These are phyloP conservation scores for Neodiprion fabricii DNA, from an alignment of 1,140 invertebrate genomes.

Conservation along the genomic window DNA sequence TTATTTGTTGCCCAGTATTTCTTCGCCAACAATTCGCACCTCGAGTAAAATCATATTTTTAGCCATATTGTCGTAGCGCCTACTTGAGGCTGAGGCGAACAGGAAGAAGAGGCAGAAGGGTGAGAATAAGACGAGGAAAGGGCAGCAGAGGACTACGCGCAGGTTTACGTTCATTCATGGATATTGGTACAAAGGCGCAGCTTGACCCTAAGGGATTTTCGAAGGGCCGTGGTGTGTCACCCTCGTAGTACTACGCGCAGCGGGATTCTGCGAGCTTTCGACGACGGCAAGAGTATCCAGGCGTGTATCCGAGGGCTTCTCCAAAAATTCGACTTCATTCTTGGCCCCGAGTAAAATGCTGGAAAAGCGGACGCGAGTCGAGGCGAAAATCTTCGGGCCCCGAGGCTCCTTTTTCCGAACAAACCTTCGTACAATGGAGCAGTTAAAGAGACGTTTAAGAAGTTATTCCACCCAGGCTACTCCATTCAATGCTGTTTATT, in stretches of 20 bases:
- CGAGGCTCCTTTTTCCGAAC: too few species aligned
- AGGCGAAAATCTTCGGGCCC: too few species aligned
- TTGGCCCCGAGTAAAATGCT: too few species aligned
- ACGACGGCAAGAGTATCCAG: too few species aligned
- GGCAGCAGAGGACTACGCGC: background rate
- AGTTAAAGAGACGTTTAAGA: conserved; percentile 4
- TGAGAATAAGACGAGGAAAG: background rate
- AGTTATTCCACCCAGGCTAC: background rate
- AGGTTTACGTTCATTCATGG: conserved; percentile 5
- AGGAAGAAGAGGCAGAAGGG: background rate
- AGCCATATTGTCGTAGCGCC: too few species aligned
- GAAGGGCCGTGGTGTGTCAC: background rate
- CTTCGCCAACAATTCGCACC: too few species aligned
- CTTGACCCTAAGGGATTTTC: conserved; percentile 1
- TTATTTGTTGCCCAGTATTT: too few species aligned
- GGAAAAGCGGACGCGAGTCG: too few species aligned
- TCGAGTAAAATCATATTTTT: too few species aligned
- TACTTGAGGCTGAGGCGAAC: background rate
- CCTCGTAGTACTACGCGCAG: conserved; percentile 4
- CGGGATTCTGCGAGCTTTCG: background rate
- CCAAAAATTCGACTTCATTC: too few species aligned
- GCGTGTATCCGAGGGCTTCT: too few species aligned
- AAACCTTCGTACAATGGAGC: background rate
- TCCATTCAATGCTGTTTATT: background rate
- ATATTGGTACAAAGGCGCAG: background rate